Evolutionary conservation across 2,888 invertebrate species (phyloP), one percentile per base, ranked within the genome.

Genomic region (Augiades crinisus): DNA sequence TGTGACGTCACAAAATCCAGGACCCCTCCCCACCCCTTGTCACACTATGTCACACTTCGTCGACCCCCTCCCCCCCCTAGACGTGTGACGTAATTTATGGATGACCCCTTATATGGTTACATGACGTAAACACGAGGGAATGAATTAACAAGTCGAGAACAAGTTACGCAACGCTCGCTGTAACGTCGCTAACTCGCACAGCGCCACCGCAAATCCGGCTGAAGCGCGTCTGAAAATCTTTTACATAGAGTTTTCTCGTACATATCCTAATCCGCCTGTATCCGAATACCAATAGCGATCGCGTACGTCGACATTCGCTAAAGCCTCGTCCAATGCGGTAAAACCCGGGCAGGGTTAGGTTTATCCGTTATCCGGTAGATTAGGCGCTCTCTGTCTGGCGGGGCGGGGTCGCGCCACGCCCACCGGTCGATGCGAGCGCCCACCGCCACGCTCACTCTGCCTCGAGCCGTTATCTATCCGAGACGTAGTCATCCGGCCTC

Each of bases 351-450:
- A 83, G 77, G 76, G 69, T 83, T 80, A 85, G 77, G 78, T 77
- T 86, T 80, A 88, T 88, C 88, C 88, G 79, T 84, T 88, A 89
- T 86, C 83, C 86, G 75, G 64, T 64, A 84, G 89, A 89, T 89
- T 87, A 89, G 84, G 67, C 75, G 80, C 67, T 78, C 78, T 79
- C 79, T 75, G 76, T 78, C 77, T 78, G 68, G 72, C 63, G 78
- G 71, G 88, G 88, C 84, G 85, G 84, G 80, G 82, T 75, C 76
- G 59, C 62, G 78, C 78, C 86, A 84, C 86, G 87, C 87, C 87
- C 71, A 81, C 82, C 86, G 87, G 84, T 87, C 87, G 86, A 87
- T 86, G 83, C 70, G 76, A 73, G 72, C 67, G 65, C 66, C 58
- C 60, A 64, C 66, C 59, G 54, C 62, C 64, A 61, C 58, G 59